Evolutionary conservation across 1,140 invertebrate genomes (phyloP), one percentile per base, ranked within the genome.

Genomic region (Drosophila rhopaloa): DNA sequence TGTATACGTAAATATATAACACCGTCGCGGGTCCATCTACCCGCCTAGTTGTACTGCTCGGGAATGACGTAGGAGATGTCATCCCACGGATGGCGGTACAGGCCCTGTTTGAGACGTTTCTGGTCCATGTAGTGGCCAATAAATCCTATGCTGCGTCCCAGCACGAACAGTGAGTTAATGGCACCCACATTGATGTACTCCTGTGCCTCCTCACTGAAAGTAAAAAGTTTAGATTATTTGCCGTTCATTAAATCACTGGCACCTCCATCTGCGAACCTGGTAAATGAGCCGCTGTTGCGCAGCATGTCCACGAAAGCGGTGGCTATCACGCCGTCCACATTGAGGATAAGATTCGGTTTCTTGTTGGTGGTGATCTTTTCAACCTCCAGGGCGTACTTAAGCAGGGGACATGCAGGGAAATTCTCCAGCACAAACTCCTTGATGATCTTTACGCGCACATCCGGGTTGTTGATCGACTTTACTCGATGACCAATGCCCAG

Each of bases 1-100:
- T 55, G 29, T 60, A 79, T 78, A 76, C 61, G 60, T 68, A 56
- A 73, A 81, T 88, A 63, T 72, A 68, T 72, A 79, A 79, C 72
- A 67, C 62, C 68, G 46, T 65, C 29, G 57, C 57, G 32, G 13
- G 29, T 16, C n/a, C 8, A 32, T 32, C 11, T 16, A 24, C 35
- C 14, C 32, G 41, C 57, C 78, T 91, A 92, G 73, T 92, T 92
- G 74, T 92, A 92, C 79, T 92, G 89, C 70, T 92, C 91, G 43
- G 91, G 91, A 84, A 99, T 95, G 86, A 99, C 97, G 92, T 99
- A 99, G 5, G 97, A 98, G 93, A 99, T 99, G 92, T 99, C 99
- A 93, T 99, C 99, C 99, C 99, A 99, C 13, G 99, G 99, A 93
- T 99, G 99, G 80, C 99, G 96, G 93, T 99, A 99, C 7, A 99